phyloP scores from a whole-genome alignment of 2,797 vertebrate genomes.

The Enteromius radiatus region DNA sequence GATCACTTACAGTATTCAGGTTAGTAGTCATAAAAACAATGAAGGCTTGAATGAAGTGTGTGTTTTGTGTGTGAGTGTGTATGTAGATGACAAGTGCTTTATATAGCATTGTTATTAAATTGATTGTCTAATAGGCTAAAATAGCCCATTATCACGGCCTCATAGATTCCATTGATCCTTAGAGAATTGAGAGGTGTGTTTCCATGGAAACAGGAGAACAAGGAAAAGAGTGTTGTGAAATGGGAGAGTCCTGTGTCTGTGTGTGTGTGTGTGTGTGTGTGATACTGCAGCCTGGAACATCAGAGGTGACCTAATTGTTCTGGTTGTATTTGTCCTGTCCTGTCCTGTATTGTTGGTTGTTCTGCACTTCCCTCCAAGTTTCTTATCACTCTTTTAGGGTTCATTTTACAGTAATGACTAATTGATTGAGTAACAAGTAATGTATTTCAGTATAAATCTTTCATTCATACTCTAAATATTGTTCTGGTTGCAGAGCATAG shows the following conservation, averaged over 20 bases:
- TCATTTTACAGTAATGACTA: not conserved
- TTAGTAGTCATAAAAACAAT: not conserved
- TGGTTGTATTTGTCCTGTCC: not conserved
- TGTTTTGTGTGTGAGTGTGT: conserved; percentile 31
- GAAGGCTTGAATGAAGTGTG: conserved; percentile 17
- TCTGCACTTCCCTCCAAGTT: not conserved
- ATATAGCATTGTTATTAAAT: conserved; percentile 30
- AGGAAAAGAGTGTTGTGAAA: conserved; percentile 57
- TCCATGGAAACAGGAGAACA: conserved; percentile 77
- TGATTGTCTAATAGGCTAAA: conserved; percentile 69
- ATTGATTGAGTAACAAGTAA: not conserved
- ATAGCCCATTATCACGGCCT: conserved; percentile 63
- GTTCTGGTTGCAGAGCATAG: too few relatives aligned
- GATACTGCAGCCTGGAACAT: conserved; percentile 5
- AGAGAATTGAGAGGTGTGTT: conserved; percentile 67
- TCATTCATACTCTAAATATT: too few relatives aligned
- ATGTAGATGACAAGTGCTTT: not conserved
- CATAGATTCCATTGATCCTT: conserved; percentile 63
- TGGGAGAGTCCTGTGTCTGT: conserved; percentile 23
- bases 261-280: not conserved
- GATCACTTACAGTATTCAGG: not conserved
- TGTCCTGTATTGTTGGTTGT: not conserved
- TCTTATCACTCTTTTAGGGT: not conserved
- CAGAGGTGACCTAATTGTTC: conserved; percentile 25
- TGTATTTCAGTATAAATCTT: not conserved